Evolutionary conservation across 2,113 vertebrate genomes (phyloP).

Genomic region (Rissa tridactyla): DNA sequence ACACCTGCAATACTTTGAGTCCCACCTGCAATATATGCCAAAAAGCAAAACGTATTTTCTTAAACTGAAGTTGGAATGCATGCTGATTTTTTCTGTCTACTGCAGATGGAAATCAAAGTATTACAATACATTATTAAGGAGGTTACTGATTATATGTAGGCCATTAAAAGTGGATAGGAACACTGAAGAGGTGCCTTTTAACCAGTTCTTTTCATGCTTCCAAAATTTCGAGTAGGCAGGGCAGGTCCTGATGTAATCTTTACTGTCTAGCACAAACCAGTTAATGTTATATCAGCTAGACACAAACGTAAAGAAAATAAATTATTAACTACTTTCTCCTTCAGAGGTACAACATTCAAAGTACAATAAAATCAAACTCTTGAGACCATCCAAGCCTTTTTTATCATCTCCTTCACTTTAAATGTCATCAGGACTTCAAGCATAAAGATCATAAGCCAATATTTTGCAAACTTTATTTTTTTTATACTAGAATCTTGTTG

Average conservation of each 20-base stretch:
- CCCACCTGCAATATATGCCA: background rate
- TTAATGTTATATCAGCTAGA: background rate
- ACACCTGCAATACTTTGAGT: background rate
- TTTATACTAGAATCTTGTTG: background rate
- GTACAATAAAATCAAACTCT: background rate
- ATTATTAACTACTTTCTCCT: background rate
- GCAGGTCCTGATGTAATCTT: background rate
- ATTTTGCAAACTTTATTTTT: background rate
- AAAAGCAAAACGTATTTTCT: background rate
- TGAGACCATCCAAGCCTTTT: background rate
- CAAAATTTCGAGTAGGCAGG: background rate
- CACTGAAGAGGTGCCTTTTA: background rate
- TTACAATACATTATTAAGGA: background rate
- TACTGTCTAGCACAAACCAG: background rate
- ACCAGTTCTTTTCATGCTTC: background rate
- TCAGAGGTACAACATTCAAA: background rate
- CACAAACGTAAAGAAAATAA: background rate
- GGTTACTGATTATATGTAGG: background rate
- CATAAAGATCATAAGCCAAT: fast-evolving
- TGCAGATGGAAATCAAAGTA: background rate
- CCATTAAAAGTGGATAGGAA: background rate
- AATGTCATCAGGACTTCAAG: background rate
- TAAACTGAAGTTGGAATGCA: background rate
- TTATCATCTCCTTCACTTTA: background rate
- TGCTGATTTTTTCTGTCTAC: background rate